Percentiles rank a stretch among this genome's conserved stretches.
Conservation (phyloP, 2,888 invertebrate genomes). For the Phalera bucephala region DNA sequence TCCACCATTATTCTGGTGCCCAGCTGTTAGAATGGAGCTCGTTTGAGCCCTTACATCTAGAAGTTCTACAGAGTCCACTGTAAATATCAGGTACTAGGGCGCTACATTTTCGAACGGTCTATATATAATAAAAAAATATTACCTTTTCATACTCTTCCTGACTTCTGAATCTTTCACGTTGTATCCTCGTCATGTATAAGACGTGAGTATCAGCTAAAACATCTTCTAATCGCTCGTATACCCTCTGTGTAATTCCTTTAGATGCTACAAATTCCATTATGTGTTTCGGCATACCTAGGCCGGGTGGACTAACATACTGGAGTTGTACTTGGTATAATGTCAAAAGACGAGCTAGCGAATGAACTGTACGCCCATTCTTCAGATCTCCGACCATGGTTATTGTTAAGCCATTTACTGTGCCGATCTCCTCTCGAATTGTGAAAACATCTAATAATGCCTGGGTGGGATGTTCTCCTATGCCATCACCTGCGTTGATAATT, state of each 20-base stretch:
- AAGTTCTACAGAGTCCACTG: too few relatives aligned
- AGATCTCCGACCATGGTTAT: slow-evolving; percentile 99
- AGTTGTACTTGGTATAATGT: slow-evolving; percentile 97
- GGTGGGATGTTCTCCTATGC: slow-evolving; percentile 98
- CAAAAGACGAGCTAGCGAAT: slow-evolving; percentile 96
- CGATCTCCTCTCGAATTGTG: slow-evolving; percentile 99
- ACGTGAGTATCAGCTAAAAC: slow-evolving; percentile 97
- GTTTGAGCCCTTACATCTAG: too few relatives aligned
- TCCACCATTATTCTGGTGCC: too few relatives aligned
- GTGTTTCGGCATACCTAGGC: slow-evolving; percentile 95
- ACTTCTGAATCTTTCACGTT: slow-evolving; percentile 94
- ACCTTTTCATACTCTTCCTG: slow-evolving; percentile 94
- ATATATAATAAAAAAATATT: too few relatives aligned
- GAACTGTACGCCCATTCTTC: slow-evolving; percentile 98
- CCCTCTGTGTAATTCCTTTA: slow-evolving; percentile 91
- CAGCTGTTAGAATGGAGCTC: too few relatives aligned
- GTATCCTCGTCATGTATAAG: slow-evolving; percentile 98
- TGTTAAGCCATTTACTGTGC: slow-evolving; percentile 98
- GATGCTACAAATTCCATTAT: slow-evolving; percentile 90
- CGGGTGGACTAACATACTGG: slow-evolving; percentile 94
- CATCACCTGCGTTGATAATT: slow-evolving; percentile 99
- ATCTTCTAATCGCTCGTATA: slow-evolving; percentile 89
- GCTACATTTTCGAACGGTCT: too few relatives aligned
- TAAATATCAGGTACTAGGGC: too few relatives aligned
- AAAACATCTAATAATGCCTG: slow-evolving; percentile 98